phyloP scores from a whole-genome alignment of 2,113 vertebrate genomes.

The Hepsetus odoe region DNA sequence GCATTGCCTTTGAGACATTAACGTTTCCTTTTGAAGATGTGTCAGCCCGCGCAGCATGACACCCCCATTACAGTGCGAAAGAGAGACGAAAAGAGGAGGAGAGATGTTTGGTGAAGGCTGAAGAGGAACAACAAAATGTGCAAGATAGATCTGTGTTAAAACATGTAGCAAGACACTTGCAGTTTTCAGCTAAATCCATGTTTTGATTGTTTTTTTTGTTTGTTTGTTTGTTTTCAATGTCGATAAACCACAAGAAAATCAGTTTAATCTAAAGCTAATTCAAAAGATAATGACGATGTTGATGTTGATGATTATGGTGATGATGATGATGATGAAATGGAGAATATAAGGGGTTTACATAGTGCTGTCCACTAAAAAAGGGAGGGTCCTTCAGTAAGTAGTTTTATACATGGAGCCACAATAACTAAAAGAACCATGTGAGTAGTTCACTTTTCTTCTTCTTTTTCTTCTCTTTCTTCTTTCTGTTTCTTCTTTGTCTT shows the following conservation, averaged over 20 bases:
- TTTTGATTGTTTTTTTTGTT: background rate
- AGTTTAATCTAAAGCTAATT: too few species aligned
- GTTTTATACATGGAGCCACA: too few species aligned
- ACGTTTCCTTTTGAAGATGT: constrained; percentile 51
- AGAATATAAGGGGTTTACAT: too few species aligned
- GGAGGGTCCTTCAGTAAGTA: too few species aligned
- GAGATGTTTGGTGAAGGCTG: constrained; percentile 11
- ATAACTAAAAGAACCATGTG: too few species aligned
- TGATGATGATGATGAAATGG: too few species aligned
- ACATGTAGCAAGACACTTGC: background rate
- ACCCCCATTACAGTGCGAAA: constrained; percentile 36
- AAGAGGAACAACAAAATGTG: constrained; percentile 2
- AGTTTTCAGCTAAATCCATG: background rate
- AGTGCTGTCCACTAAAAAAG: too few species aligned
- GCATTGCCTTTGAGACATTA: constrained; percentile 54
- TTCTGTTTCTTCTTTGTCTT: too few species aligned
- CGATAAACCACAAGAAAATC: background rate
- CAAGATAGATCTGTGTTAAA: constrained; percentile 21
- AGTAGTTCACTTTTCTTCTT: too few species aligned
- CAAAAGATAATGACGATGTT: too few species aligned
- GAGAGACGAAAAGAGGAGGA: constrained; percentile 20
- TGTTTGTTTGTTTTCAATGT: background rate
- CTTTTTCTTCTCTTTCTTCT: too few species aligned
- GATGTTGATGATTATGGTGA: too few species aligned
- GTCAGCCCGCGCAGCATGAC: constrained; percentile 49